These are phyloP conservation scores for Caenorhabditis parvicauda DNA, from an alignment of 2,888 invertebrate species.

Conservation along the genomic window DNA sequence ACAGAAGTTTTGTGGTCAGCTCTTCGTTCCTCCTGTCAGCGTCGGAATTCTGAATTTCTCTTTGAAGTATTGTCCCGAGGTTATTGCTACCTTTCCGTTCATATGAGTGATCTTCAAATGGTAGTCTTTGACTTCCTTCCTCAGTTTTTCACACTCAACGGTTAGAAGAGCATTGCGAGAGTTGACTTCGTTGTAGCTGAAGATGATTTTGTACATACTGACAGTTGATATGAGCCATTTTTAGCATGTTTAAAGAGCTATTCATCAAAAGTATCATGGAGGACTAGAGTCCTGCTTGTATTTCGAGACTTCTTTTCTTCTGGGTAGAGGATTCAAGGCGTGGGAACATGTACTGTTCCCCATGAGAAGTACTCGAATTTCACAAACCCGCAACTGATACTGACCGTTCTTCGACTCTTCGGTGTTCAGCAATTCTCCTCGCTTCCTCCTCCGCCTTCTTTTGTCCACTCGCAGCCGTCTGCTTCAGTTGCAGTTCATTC, in stretches of 20 bases:
- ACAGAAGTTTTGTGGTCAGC: slow-evolving; percentile 13
- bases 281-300: too few relatives aligned
- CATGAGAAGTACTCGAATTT: too few relatives aligned
- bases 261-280: too few relatives aligned
- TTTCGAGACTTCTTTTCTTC: too few relatives aligned
- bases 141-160: neutral
- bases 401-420: slow-evolving; percentile 1
- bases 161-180: neutral
- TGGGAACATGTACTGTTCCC: too few relatives aligned
- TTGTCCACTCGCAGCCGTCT: slow-evolving; percentile 22
- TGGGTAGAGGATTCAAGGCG: too few relatives aligned
- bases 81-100: neutral
- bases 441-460: slow-evolving; percentile 16
- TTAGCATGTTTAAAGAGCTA: too few relatives aligned
- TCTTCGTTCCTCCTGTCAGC: slow-evolving; percentile 26
- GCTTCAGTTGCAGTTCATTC: slow-evolving; percentile 33
- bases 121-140: too few relatives aligned
- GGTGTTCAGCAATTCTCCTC: slow-evolving; percentile 13
- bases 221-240: too few relatives aligned
- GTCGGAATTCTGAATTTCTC: slow-evolving; percentile 3
- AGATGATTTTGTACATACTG: too few relatives aligned
- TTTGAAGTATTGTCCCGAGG: neutral
- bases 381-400: neutral
- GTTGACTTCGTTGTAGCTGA: too few relatives aligned
- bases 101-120: too few relatives aligned